Base-by-base conservation (phyloP, 2,797 vertebrate genomes). In the Heteromormyrus szaboi region DNA sequence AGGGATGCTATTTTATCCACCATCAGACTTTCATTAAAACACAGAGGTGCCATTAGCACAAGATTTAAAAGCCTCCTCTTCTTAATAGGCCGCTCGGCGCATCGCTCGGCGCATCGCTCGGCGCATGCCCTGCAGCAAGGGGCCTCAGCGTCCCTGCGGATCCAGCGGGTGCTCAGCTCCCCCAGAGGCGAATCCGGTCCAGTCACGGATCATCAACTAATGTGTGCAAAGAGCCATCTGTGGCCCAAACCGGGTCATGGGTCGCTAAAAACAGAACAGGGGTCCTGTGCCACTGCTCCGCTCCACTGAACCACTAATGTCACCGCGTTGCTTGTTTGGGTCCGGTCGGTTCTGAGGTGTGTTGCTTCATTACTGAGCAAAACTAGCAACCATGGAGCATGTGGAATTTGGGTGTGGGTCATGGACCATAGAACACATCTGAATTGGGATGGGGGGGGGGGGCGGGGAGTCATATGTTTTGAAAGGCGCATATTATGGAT, bases 181-280 rank as follows among this genome's bases (percentile, higher is more conserved):
- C 72, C 72, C 37, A 19, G 33, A 79, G 72, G 41, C 37, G 19
- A 44, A 44, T 79, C 72, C 72, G 17, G 9, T 44, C 33, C 72
- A 79, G 72, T 79, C 72, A 37, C 2, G 72, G 17, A 79, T n/a
- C 72, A 41, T 72, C 65, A 72, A 33, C 72, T 79, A 44, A 79
- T 44, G 41, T 12, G 41, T 88, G 88, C n/a, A 22, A 89, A 53
- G 88, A 90, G 90, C 88, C 90, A 89, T 86, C 89, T 17, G 8
- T 85, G 90, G 91, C 88, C 87, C 87, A 54, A 89, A 89, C 51
- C 12, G 90, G 89, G 72, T n/a, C 72, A 79, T 1, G 37, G 72
- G 72, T 79, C 37, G 37, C 72, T 44, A 44, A 44, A 79, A 44
- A 44, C 72, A 44, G 72, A 44, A 79, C 72, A 41, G 72, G 37